Percentiles rank a stretch among this genome's conserved stretches.
These are phyloP conservation scores for Hapalemur alaotrensis DNA, from an alignment of 2,797 vertebrate genomes.

Conservation along the genomic window DNA sequence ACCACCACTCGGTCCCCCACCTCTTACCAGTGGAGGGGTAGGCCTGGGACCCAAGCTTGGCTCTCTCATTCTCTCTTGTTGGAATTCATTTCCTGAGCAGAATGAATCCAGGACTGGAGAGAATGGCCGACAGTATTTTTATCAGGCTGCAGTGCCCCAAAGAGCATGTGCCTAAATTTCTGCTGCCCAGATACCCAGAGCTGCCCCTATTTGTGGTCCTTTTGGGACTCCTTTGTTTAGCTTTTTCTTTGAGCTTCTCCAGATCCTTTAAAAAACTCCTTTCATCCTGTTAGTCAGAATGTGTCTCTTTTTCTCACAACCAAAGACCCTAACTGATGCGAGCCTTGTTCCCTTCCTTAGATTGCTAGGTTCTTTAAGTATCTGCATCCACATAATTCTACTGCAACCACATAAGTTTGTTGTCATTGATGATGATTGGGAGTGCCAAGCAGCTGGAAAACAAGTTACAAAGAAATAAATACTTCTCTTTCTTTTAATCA, in stretches of 20 bases:
- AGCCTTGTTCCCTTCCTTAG: background rate
- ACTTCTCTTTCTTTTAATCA: background rate
- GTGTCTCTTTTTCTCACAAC: background rate
- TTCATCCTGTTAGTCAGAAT: background rate
- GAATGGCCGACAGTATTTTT: rapidly evolving
- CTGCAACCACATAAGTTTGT: background rate
- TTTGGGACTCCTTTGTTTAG: background rate
- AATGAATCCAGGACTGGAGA: background rate
- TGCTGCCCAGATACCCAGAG: background rate
- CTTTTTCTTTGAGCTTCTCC: background rate
- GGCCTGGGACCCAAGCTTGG: background rate
- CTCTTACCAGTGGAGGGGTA: background rate
- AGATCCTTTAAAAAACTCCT: background rate
- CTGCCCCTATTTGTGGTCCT: background rate
- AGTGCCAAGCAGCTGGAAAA: background rate
- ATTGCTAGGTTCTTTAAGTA: background rate
- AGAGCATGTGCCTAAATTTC: background rate
- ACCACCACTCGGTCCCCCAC: rapidly evolving
- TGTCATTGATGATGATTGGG: no score
- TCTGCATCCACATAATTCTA: background rate
- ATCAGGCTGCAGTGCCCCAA: background rate
- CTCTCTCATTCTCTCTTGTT: background rate
- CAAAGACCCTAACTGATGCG: background rate
- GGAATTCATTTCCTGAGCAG: background rate
- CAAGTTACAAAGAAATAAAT: background rate